phyloP scores from a whole-genome alignment of 2,113 vertebrate species.

The Epinephelus fuscoguttatus region DNA sequence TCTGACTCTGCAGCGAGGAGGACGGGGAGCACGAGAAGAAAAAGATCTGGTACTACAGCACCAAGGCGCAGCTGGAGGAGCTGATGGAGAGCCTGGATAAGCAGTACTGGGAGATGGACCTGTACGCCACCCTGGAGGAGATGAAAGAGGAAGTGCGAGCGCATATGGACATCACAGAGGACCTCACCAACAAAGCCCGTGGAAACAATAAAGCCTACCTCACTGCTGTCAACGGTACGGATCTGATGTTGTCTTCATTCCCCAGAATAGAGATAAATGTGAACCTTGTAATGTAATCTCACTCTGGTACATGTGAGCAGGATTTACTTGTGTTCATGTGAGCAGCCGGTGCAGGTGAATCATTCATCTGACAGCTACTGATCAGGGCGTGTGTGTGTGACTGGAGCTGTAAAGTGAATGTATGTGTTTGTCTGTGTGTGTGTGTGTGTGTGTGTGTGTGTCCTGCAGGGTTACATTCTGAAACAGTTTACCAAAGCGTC shows the following conservation, averaged over 20 bases:
- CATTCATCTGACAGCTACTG: not conserved
- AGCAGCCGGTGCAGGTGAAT: not conserved
- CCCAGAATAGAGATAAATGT: too few relatives aligned
- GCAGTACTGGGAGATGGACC: slow-evolving; percentile 95
- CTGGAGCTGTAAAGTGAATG: not conserved
- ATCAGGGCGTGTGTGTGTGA: not conserved
- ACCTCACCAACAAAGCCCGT: slow-evolving; percentile 95
- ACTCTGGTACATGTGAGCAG: not conserved
- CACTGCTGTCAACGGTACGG: slow-evolving; percentile 91
- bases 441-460: not conserved
- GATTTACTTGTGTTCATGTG: not conserved
- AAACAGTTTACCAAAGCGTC: not conserved
- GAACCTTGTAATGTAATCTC: too few relatives aligned
- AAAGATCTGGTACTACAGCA: slow-evolving; percentile 98
- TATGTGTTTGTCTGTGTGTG: not conserved
- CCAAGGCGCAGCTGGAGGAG: slow-evolving; percentile 92
- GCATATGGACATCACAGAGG: slow-evolving; percentile 97
- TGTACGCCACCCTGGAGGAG: slow-evolving; percentile 92
- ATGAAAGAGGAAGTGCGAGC: slow-evolving; percentile 92
- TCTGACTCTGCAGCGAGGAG: slow-evolving; percentile 86
- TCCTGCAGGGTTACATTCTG: slow-evolving; percentile 6
- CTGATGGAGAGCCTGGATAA: slow-evolving; percentile 91
- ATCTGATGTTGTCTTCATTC: not conserved
- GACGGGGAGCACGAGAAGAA: slow-evolving; percentile 93
- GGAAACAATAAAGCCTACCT: slow-evolving; percentile 95